Evolutionary conservation across 2,888 invertebrate genomes (phyloP), one percentile per base, ranked within the genome.

Genomic region (Ennomos fuscantarius): DNA sequence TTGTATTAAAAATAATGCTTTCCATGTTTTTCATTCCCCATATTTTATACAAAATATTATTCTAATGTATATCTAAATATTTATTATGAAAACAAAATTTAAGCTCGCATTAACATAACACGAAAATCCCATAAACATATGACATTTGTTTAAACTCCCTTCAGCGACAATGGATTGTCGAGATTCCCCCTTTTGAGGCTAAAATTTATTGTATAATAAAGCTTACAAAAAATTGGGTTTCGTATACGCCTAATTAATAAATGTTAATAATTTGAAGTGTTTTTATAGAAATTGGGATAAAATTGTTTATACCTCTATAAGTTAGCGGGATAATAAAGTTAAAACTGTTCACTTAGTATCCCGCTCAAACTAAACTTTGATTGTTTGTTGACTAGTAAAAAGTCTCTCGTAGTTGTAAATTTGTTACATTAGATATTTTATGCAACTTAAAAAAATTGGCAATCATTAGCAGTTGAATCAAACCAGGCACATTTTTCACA

Each of bases 111-210:
- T 89, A 89, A 81, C 87, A 89, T 89, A 89, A 90, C 90, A 91
- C 74, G 89, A 68, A 82, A 89, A 90, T 82, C 83, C 89, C 88
- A 90, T 91, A 91, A 89, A 87, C 86, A 86, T 79, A 84, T 84
- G 85, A 87, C 89, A 86, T 89, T 89, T 84, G 78, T 86, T 88
- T 83, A 81, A 84, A 79, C 86, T 82, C 89, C 88, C 88, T 86
- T 81, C 74, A 77, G 74, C 71, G 78, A 74, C 66, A 69, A 67
- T 74, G 78, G 75, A 78, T 81, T 81, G 81, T 74, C 76, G 73
- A 74, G 69, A 70, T 76, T 77, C 79, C 86, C 81, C 83, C 58
- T 69, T 78, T 74, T 65, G 72, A 76, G 72, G 70, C 75, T 69
- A 60, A 70, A 77, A 78, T 77, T 74, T 73, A 71, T 69, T 74